Conservation (phyloP, 2,797 vertebrate genomes). For the Perodicticus potto region DNA sequence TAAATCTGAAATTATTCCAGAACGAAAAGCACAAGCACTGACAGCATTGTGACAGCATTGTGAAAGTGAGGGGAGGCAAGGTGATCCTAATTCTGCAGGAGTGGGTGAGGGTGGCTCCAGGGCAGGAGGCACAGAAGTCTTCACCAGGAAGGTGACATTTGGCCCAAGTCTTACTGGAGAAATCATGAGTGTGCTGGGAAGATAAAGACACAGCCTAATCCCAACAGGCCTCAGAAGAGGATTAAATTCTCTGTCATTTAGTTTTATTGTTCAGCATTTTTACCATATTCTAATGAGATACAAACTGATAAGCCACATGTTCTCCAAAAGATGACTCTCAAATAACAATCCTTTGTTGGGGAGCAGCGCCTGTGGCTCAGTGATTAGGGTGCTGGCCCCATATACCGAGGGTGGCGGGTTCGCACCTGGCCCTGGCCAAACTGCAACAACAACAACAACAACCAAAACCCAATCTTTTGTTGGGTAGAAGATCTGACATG, state of each 20-base stretch:
- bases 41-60: fast-evolving
- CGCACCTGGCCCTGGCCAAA: too few species aligned
- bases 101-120: neutral
- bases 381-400: too few species aligned
- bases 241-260: constrained; percentile 75
- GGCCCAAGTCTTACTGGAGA: constrained; percentile 44
- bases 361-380: too few species aligned
- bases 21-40: neutral
- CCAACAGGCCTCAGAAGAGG: constrained; percentile 22
- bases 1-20: constrained; percentile 41
- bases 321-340: constrained; percentile 52
- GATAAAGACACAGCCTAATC: constrained; percentile 76
- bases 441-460: too few species aligned
- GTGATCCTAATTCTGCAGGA: neutral
- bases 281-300: constrained; percentile 79
- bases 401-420: too few species aligned
- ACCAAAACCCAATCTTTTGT: constrained; percentile 7
- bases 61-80: neutral
- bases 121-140: neutral
- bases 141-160: constrained; percentile 46
- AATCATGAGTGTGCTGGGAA: constrained; percentile 63
- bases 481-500: constrained; percentile 53
- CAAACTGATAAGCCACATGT: constrained; percentile 68
- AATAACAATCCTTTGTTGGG: constrained; percentile 56
- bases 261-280: constrained; percentile 78